Base-by-base conservation (phyloP, 2,113 vertebrate genomes). In the Onychorhynchus coronatus region DNA sequence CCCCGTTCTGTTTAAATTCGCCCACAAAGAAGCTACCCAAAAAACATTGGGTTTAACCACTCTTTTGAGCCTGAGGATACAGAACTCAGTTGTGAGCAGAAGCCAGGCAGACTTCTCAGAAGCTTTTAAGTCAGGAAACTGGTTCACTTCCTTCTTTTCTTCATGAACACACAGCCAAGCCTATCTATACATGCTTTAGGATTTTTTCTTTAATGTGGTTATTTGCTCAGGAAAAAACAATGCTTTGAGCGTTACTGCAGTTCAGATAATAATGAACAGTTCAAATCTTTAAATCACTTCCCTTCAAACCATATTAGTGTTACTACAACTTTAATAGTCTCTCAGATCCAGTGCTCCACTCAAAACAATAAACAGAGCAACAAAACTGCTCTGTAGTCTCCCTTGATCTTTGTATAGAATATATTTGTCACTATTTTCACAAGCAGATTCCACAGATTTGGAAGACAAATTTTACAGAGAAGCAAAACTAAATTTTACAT, bases 231-330 rank as follows among this genome's bases (percentile, higher is more conserved):
- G 75, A 86, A 82, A 61, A 95, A 95, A 65, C 68, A 95, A 85
- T 77, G 84, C 86, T 96, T 65, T 91, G 58, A 91, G 92, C 91
- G 44, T 44, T 89, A 65, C 0, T 94, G 74, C 50, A 62, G 47
- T 58, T 92, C 77, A 88, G 76, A 91, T 63, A 91, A 89, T 74
- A 87, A 92, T 14, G 58, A 35, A 73, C 71, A 91, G 83, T 79
- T 95, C 84, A 88, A 52, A 95, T 71, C 47, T 93, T 88, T 75
- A 96, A 83, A 95, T 72, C 35, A 91, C 53, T 94, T 95, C 95
- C 94, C 91, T 95, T 95, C 85, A 93, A 86, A 93, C 88, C 0
- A 0, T 31, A 87, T 95, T 85, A 97, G 53, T 0, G 0, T 89
- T 86, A 96, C 42, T n/a, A 49, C 7, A 35, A 90, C 59, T 96